Evolutionary conservation across 2,113 vertebrate species (phyloP), one percentile per base, ranked within the genome.

Genomic region (Lathamus discolor): DNA sequence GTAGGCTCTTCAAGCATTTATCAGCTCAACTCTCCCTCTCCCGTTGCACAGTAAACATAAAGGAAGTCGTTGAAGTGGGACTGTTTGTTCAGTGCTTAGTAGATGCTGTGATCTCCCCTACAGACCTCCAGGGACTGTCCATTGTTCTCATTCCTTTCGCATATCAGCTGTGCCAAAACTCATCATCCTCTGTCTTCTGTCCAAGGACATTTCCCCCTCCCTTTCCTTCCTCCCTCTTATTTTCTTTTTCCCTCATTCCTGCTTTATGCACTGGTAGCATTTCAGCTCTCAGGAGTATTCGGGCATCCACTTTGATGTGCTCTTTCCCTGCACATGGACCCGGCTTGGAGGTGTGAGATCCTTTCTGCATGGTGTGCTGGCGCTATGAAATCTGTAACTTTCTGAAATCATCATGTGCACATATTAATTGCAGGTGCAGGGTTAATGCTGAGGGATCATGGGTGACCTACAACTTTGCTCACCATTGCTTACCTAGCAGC

Each of bases 301-400:
- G 31, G 44, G 19, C 16, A 39, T 28, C 11, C 7, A 4, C 22
- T 78, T 64, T 43, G 51, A 37, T 55, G 33, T 0, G 1, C 3
- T 86, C 1, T 0, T 73, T 69, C 43, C 24, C 52, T n/a, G 14
- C 0, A 0, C 28, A 20, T 6, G 15, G 63, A 13, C 46, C 39
- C 49, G 28, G 33, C 55, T 72, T 72, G 51, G 64, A 94, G 52
- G 27, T 16, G 68, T 48, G 7, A 17, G 20, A 9, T 52, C 29
- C 24, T 35, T 81, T 24, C 39, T 51, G 6, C 1, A 1, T 24
- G 27, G 43, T 8, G 10, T 49, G n/a, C 63, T 43, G 33, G n/a
- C 27, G 19, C 13, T 90, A 9, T 57, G 62, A 49, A 75, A 64
- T 74, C 3, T 23, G 41, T 23, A 44, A 15, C 6, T 41, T 52